Percentiles rank a stretch among this genome's conserved stretches.
Conservation (phyloP, 2,888 invertebrate genomes). For the Hymenopus coronatus region DNA sequence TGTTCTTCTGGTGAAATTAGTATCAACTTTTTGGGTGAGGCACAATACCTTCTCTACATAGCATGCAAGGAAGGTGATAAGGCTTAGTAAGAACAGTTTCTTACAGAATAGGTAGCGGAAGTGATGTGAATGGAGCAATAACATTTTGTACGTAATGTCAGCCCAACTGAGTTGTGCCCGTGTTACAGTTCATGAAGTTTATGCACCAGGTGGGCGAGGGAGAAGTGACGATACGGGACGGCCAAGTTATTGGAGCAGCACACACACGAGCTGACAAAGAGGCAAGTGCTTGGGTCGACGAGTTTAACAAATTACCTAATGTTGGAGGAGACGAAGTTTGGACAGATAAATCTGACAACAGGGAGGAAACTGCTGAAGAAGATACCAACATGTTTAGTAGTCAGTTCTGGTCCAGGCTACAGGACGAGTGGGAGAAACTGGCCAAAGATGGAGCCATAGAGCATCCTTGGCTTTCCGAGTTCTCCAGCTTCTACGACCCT, state of each 20-base stretch:
- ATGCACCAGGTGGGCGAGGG: conserved; percentile 74
- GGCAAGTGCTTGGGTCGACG: conserved; percentile 4
- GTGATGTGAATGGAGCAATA: too few relatives aligned
- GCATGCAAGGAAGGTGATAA: too few relatives aligned
- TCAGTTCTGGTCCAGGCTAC: conserved; percentile 61
- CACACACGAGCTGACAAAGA: not conserved
- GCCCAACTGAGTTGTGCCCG: conserved; percentile 13
- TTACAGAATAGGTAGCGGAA: too few relatives aligned
- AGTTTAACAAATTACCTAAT: not conserved
- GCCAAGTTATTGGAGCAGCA: conserved; percentile 44
- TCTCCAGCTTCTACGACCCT: conserved; percentile 59
- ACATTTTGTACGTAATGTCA: too few relatives aligned
- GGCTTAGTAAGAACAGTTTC: too few relatives aligned
- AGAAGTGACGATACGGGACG: conserved; percentile 56
- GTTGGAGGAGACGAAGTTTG: conserved; percentile 25
- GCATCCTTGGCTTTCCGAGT: conserved; percentile 72
- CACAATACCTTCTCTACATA: too few relatives aligned
- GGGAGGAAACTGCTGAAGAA: not conserved
- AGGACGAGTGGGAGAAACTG: conserved; percentile 77
- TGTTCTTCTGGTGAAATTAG: too few relatives aligned
- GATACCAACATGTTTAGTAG: conserved; percentile 27
- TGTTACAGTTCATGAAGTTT: conserved; percentile 73
- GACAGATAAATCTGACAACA: not conserved
- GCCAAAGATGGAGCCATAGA: conserved; percentile 59
- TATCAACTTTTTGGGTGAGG: too few relatives aligned